Percentiles rank a stretch among this genome's conserved stretches.
These are phyloP conservation scores for Gymnothorax reevesii DNA, from an alignment of 2,797 vertebrate species.

Conservation along the genomic window DNA sequence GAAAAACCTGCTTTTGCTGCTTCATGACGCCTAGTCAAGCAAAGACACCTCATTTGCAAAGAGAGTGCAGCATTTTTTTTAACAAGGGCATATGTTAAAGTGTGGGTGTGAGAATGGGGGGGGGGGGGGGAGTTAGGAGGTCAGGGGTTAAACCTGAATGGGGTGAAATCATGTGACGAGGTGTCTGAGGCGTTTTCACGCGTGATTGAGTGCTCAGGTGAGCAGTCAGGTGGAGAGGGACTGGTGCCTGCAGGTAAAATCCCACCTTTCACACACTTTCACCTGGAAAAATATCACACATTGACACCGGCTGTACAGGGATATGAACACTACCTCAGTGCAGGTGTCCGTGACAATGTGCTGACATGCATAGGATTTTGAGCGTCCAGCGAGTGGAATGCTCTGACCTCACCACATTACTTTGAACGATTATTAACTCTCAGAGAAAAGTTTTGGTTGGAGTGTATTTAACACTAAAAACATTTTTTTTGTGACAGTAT, in stretches of 20 bases:
- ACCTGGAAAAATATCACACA: neutral
- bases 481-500: neutral
- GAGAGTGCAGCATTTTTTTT: neutral
- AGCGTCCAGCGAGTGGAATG: neutral
- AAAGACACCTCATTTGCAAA: conserved; percentile 8
- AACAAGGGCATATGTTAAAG: neutral
- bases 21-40: neutral
- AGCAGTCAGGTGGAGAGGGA: neutral
- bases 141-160: neutral
- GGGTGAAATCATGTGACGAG: neutral
- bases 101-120: conserved; percentile 5
- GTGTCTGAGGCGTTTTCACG: neutral
- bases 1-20: neutral
- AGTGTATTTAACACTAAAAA: neutral
- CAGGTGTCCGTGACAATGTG: too few species aligned
- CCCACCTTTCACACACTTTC: neutral
- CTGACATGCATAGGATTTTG: too few species aligned
- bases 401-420: neutral
- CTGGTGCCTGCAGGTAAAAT: neutral
- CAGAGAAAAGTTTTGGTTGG: neutral
- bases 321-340: neutral
- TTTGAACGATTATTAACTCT: neutral
- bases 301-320: neutral
- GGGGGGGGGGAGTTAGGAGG: neutral
- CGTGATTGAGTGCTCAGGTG: neutral